These are phyloP conservation scores for Garra rufa DNA, from an alignment of 2,113 vertebrate species.

Conservation along the genomic window DNA sequence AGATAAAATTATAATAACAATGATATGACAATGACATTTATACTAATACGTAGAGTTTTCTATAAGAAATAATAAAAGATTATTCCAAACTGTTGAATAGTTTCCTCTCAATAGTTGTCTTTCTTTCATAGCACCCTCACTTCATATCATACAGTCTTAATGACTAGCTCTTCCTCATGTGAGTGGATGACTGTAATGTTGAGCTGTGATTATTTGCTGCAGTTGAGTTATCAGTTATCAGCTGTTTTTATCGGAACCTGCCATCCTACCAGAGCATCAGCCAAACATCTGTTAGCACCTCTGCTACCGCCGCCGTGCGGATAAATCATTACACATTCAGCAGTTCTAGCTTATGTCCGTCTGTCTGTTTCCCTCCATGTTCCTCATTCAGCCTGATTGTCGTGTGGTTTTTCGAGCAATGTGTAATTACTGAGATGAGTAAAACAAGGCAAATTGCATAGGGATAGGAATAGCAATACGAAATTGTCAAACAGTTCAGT, in stretches of 20 bases:
- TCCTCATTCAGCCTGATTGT: constrained; percentile 46
- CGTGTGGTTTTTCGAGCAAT: constrained; percentile 16
- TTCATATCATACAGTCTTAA: constrained; percentile 23
- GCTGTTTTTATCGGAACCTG: constrained; percentile 34
- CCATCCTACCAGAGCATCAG: constrained; percentile 20
- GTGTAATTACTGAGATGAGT: constrained; percentile 38
- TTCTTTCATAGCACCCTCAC: constrained; percentile 5
- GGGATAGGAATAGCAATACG: constrained; percentile 33
- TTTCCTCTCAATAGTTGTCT: too few relatives aligned
- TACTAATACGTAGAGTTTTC: too few relatives aligned
- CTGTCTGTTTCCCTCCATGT: constrained; percentile 31
- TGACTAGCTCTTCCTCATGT: constrained; percentile 46
- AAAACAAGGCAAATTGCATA: constrained; percentile 43
- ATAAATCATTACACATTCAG: constrained; percentile 31
- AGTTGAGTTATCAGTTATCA: constrained; percentile 60
- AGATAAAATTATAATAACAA: not conserved
- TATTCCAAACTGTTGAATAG: too few relatives aligned
- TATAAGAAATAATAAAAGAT: not conserved
- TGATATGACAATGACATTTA: too few relatives aligned
- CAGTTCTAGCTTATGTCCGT: constrained; percentile 15
- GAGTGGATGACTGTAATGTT: constrained; percentile 35
- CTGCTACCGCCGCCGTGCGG: not conserved
- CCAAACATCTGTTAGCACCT: constrained; percentile 41
- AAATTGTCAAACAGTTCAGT: constrained; percentile 39
- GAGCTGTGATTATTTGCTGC: constrained; percentile 66